Base-by-base conservation (phyloP, 2,797 vertebrate species). In the Arctocebus calabarensis region DNA sequence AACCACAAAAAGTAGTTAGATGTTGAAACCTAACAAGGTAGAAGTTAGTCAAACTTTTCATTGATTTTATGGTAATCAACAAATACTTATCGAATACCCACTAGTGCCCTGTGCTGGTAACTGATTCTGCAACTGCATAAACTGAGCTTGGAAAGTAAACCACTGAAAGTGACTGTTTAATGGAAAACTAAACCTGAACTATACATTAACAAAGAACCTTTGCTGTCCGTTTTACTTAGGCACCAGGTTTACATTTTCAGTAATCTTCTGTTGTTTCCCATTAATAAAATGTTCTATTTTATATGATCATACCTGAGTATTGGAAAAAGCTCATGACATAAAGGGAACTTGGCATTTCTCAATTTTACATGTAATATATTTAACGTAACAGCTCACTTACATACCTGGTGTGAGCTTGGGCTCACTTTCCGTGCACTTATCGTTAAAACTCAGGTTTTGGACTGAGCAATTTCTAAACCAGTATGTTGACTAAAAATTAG, bases 401-500 rank as follows among this genome's bases (percentile, higher is more conserved):
- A 7, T 25, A 23, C 5, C 45, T 7, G 82, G 34, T 77, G 4
- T 8, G 66, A 70, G 9, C 10, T 17, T 16, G 9, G 92, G 55
- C 9, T 90, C 48, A 12, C 79, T 73, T 85, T 92, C 22, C 32
- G 71, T 37, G 7, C 84, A 8, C 27, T 90, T 90, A 64, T 70
- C 25, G 78, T 79, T 82, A 88, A 84, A 88, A 79, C 40, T 75
- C 25, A 83, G 11, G 13, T 82, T 91, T 87, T 84, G n/a, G 88
- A 62, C 32, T 66, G 10, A 95, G 59, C 22, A 88, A 82, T 14
- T 64, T 66, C 29, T 77, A 89, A 94, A 81, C 40, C 83, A 48
- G 32, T 17, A 66, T 83, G 34, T 40, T 75, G 17, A 7, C 3
- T 68, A 59, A 3, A 29, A 3, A 25, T 89, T 93, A 73, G 37